Conservation (phyloP, 2,113 vertebrate species). For the Rhegmatorhina hoffmannsi region DNA sequence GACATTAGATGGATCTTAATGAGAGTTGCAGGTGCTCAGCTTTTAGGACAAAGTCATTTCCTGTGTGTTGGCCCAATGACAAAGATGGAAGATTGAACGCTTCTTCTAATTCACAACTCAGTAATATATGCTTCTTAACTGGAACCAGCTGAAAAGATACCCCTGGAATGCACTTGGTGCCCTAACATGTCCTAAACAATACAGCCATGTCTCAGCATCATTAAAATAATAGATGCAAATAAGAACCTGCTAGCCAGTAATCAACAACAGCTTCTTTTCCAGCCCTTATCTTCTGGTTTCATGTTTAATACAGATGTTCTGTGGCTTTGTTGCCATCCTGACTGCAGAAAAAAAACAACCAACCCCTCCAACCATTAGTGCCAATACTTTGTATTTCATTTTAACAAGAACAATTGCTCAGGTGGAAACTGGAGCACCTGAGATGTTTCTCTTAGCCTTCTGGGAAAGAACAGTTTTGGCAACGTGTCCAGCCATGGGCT, state of each 20-base stretch:
- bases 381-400: not conserved
- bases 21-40: conserved; percentile 51
- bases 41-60: conserved; percentile 46
- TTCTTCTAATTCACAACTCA: conserved; percentile 39
- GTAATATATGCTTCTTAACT: not conserved
- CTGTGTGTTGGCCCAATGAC: conserved; percentile 43
- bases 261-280: not conserved
- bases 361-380: not conserved
- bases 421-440: not conserved
- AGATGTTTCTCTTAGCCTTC: not conserved
- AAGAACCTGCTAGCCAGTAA: not conserved
- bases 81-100: conserved; percentile 36
- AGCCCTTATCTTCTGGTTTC: not conserved
- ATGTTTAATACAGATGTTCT: not conserved
- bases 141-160: not conserved
- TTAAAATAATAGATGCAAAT: conserved; percentile 12
- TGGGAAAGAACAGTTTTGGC: not conserved
- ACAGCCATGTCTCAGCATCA: not conserved
- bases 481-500: not conserved
- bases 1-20: conserved; percentile 9
- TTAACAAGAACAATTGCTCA: not conserved
- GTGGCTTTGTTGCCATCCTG: not conserved
- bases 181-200: not conserved
- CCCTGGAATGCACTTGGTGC: not conserved
- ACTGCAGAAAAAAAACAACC: not conserved